Conservation (phyloP, 1,140 invertebrate species). For the Anagrus nilaparvatae region DNA sequence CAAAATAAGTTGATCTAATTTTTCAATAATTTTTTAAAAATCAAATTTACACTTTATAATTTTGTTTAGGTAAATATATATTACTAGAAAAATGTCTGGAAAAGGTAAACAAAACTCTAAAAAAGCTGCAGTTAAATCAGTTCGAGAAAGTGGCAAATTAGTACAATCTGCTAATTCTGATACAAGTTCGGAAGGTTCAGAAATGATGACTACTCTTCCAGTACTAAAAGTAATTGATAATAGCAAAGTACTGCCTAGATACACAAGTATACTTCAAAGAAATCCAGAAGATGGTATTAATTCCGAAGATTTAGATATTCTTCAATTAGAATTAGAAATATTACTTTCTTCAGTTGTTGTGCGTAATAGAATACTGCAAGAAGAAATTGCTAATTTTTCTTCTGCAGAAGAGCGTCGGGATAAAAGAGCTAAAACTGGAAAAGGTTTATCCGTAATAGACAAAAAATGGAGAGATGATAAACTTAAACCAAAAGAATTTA, state of each 20-base stretch:
- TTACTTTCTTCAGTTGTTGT: slow-evolving; percentile 72
- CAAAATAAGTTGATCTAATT: too few species aligned
- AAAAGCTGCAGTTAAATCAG: slow-evolving; percentile 30
- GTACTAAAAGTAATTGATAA: slow-evolving; percentile 46
- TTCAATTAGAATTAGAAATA: slow-evolving; percentile 82
- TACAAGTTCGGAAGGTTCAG: slow-evolving; percentile 24
- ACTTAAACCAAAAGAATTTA: slow-evolving; percentile 36
- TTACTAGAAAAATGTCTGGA: slow-evolving; percentile 30
- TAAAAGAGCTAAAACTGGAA: slow-evolving; percentile 49
- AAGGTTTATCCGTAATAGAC: slow-evolving; percentile 38
- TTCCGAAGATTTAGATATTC: slow-evolving; percentile 74
- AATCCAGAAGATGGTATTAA: slow-evolving; percentile 52
- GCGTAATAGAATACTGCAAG: slow-evolving; percentile 61
- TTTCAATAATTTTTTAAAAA: too few species aligned
- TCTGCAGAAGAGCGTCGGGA: slow-evolving; percentile 58
- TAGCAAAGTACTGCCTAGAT: slow-evolving; percentile 43
- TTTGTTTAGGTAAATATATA: too few species aligned
- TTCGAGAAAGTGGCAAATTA: slow-evolving; percentile 33
- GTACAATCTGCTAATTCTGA: slow-evolving; percentile 24
- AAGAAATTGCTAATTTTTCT: slow-evolving; percentile 61
- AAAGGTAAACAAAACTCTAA: slow-evolving; percentile 41
- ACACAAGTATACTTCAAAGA: slow-evolving; percentile 46
- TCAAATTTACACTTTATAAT: too few species aligned
- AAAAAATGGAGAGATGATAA: slow-evolving; percentile 48
- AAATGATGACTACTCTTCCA: slow-evolving; percentile 23